Evolutionary conservation across 2,888 invertebrate genomes (phyloP), one percentile per base, ranked within the genome.

Genomic region (Neoascia interrupta): DNA sequence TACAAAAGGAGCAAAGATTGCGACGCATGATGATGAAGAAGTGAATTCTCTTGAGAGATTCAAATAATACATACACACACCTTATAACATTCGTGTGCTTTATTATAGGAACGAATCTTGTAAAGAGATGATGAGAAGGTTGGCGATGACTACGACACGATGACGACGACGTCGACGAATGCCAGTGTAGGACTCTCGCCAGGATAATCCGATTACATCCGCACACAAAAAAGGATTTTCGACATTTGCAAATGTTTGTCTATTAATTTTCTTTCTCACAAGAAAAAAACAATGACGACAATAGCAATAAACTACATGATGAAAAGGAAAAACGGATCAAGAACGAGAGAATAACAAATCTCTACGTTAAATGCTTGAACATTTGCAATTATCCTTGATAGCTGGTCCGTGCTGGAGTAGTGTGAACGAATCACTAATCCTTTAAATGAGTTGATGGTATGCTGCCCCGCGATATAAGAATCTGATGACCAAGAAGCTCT

Each of bases 241-340:
- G 76, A 76, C 76, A 64, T 76, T 76, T 76, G 76, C 72, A 76
- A 76, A 76, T 76, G 76, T 72, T 76, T 72, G 72, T 72, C 76
- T 76, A 72, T 76, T 72, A 72, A 76, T 76, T 76, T 76, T 72
- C 49, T 58, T 58, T 53, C 13, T 49, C 56, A 34, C 19, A 53
- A 28, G 18, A 39, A 23, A 11, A 23, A 66, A 43, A 45, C 60
- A 49, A 72, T n/a, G n/a, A n/a, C 45, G 47, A 70, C 63, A 76
- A 51, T 39, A 37, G 63, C 63, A 56, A 64, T 70, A 63, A 76
- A 76, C 63, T 70, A 64, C 58, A 64, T 26, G 63, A 64, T 64
- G 75, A 76, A 58, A 72, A 47, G 64, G 72, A 72, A 58, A 37
- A 43, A 37, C 61, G 28, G 5, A 43, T 15, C 15, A 39, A 3